Conservation (phyloP, 1,140 invertebrate species). For the Zaprionus gabonicus region DNA sequence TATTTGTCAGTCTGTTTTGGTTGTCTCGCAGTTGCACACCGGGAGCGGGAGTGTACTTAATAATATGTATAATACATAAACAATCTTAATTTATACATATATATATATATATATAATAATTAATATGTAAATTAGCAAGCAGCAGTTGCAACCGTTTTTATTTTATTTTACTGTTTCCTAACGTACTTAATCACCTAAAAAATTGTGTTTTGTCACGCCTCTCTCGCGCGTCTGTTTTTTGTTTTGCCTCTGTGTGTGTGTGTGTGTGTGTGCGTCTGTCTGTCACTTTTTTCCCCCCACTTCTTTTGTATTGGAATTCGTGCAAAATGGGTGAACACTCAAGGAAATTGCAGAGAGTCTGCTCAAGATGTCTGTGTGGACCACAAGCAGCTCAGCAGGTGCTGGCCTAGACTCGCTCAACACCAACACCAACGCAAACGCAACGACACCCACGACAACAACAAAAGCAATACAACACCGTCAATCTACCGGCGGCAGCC, state of each 20-base stretch:
- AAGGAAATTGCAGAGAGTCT: slow-evolving; percentile 23
- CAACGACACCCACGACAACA: slow-evolving; percentile 12
- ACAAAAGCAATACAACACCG: slow-evolving; percentile 25
- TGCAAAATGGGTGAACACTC: slow-evolving; percentile 55
- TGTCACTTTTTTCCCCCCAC: slow-evolving; percentile 22
- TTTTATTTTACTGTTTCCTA: slow-evolving; percentile 35
- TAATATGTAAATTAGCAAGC: slow-evolving; percentile 39
- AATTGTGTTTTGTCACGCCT: slow-evolving; percentile 25
- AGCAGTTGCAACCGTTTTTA: slow-evolving; percentile 28
- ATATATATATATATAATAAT: slow-evolving; percentile 6
- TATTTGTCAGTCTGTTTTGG: slow-evolving; percentile 38
- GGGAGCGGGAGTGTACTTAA: slow-evolving; percentile 18
- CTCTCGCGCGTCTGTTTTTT: slow-evolving; percentile 22
- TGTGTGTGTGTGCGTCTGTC: slow-evolving; percentile 10
- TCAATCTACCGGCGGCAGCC: slow-evolving; percentile 25
- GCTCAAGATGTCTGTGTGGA: slow-evolving; percentile 85
- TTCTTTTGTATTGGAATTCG: slow-evolving; percentile 27
- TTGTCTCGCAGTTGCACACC: slow-evolving; percentile 28
- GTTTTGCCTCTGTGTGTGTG: slow-evolving; percentile 24
- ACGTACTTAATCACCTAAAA: slow-evolving; percentile 63
- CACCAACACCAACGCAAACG: slow-evolving; percentile 24
- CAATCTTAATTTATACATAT: not conserved
- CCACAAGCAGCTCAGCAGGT: slow-evolving; percentile 81
- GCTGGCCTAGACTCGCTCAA: slow-evolving; percentile 82
- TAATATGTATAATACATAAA: slow-evolving; percentile 23